Conservation (phyloP, 2,888 invertebrate species). For the Drosophila lacicola region DNA sequence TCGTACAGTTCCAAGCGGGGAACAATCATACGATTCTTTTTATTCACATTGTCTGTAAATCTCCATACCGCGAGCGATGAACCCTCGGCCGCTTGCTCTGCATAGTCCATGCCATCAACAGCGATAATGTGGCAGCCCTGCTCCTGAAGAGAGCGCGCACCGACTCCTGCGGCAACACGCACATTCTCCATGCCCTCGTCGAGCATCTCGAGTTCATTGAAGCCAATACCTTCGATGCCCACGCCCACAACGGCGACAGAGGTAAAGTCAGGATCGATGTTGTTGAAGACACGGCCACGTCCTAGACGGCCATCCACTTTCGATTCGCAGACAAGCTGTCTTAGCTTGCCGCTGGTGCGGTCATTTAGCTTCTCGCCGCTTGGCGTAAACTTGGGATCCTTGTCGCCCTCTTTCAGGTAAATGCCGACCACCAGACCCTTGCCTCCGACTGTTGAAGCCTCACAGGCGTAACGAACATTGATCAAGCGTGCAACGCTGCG, state of each 20-base stretch:
- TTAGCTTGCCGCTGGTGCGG: slow-evolving; percentile 85
- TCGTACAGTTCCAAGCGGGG: slow-evolving; percentile 86
- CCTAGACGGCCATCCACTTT: slow-evolving; percentile 78
- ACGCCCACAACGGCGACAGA: slow-evolving; percentile 89
- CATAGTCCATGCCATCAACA: slow-evolving; percentile 88
- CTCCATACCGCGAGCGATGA: slow-evolving; percentile 86
- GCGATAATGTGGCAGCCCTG: slow-evolving; percentile 86
- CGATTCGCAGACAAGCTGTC: slow-evolving; percentile 85
- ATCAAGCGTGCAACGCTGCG: neutral
- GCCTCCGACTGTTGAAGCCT: neutral
- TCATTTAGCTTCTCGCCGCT: slow-evolving; percentile 86
- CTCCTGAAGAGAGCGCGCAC: slow-evolving; percentile 85
- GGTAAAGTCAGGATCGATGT: slow-evolving; percentile 86
- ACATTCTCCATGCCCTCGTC: slow-evolving; percentile 90
- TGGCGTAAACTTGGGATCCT: slow-evolving; percentile 85
- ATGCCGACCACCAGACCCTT: slow-evolving; percentile 86
- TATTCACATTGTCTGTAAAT: slow-evolving; percentile 87
- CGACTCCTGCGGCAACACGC: slow-evolving; percentile 88
- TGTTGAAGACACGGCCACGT: slow-evolving; percentile 86
- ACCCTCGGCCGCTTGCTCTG: slow-evolving; percentile 89
- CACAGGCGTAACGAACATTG: slow-evolving; percentile 35
- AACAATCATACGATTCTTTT: slow-evolving; percentile 83
- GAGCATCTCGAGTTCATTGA: slow-evolving; percentile 88
- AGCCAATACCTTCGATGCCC: slow-evolving; percentile 87
- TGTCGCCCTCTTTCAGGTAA: slow-evolving; percentile 85